Evolutionary conservation across 2,888 invertebrate genomes (phyloP), one percentile per base, ranked within the genome.

Genomic region (Cataglyphis livida): DNA sequence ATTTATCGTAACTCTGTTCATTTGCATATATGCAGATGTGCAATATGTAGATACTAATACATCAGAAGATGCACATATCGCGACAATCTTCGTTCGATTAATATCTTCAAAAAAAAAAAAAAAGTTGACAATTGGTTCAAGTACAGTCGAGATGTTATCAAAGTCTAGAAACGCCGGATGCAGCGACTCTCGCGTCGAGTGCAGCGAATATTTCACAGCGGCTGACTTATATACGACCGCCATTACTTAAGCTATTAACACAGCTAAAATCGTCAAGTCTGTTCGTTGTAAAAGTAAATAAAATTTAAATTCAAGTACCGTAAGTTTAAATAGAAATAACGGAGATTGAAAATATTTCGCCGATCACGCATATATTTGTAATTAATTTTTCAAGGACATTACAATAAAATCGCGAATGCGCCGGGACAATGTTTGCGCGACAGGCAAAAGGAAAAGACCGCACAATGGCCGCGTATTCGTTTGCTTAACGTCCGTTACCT

Each of bases 401-500:
- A 66, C 59, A 15, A 18, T 32, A 38, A 57, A 65, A 76, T 70
- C 25, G 35, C 76, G 71, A 68, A 51, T 81, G 48, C 18, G 62
- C 38, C 18, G 18, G 65, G 62, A 57, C 62, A 73, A 68, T 68
- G 83, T 82, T 86, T 68, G 83, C 62, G 79, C 41, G 12, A 10
- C 44, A n/a, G 62, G n/a, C 74, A 82, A 83, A 81, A 82, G 73
- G 71, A 78, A 86, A 73, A 76, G 15, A 62, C 65, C 79, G 59
- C 28, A 85, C 86, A 83, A 83, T 87, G 82, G 86, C 82, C 18
- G 62, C 68, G 71, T 85, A 84, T 89, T 89, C 86, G 87, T 90
- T 90, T 86, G 89, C 85, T 90, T 90, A 90, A 90, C 89, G 89
- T 87, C 88, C 70, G 44, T 87, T 86, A 71, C 85, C 85, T 90